These are phyloP conservation scores for Philopedon plagiatum DNA, from an alignment of 2,888 invertebrate species.

Conservation along the genomic window DNA sequence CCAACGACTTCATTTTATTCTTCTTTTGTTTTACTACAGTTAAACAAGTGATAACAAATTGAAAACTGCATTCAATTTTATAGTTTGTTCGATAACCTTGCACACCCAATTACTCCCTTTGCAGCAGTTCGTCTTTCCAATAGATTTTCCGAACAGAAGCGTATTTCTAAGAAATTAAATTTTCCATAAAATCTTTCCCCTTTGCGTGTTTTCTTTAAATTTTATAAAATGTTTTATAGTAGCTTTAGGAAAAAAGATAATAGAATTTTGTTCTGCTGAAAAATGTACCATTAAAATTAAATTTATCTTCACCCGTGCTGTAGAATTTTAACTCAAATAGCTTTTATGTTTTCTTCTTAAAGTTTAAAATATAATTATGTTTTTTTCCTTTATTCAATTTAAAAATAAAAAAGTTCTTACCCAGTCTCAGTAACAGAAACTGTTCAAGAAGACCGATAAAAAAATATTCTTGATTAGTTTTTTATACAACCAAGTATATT, in stretches of 20 bases:
- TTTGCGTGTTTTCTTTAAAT: slow-evolving; percentile 13
- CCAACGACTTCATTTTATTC: slow-evolving; percentile 55
- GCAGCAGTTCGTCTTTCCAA: slow-evolving; percentile 29
- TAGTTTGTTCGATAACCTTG: slow-evolving; percentile 57
- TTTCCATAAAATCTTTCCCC: slow-evolving; percentile 24
- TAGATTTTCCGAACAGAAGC: slow-evolving; percentile 37
- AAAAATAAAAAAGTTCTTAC: no score
- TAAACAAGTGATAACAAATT: slow-evolving; percentile 57
- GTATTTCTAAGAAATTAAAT: slow-evolving; percentile 34
- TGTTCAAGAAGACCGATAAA: no score
- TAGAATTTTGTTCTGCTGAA: slow-evolving; percentile 1
- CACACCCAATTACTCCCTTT: slow-evolving; percentile 55
- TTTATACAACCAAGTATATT: no score
- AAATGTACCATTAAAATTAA: background rate
- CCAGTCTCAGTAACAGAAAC: no score
- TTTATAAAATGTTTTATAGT: slow-evolving; percentile 1
- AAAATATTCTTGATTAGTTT: no score
- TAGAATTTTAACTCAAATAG: background rate
- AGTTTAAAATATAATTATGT: no score
- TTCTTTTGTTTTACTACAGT: slow-evolving; percentile 44
- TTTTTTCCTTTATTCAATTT: no score
- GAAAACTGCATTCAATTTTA: slow-evolving; percentile 55
- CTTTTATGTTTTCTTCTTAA: no score
- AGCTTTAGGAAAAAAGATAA: background rate
- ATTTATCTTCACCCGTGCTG: background rate